phyloP scores from a whole-genome alignment of 2,888 invertebrate genomes.

The Steromphala cineraria region DNA sequence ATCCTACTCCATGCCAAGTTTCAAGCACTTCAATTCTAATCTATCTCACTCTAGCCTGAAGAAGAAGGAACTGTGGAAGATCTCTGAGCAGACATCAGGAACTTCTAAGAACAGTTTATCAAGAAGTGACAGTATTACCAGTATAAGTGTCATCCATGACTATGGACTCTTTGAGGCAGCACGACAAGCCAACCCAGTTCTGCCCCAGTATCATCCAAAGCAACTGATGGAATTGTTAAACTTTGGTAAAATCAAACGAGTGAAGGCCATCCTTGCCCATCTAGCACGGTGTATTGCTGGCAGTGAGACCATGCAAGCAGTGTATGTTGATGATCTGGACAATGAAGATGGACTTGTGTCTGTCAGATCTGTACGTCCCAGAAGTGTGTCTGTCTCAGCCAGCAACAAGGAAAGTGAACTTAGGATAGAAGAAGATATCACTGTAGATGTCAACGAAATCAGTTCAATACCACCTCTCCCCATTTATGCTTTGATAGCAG shows the following conservation, averaged over 20 bases:
- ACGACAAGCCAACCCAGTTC: slow-evolving; percentile 95
- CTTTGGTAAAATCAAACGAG: slow-evolving; percentile 96
- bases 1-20: slow-evolving; percentile 62
- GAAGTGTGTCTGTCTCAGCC: slow-evolving; percentile 45
- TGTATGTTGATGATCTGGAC: slow-evolving; percentile 49
- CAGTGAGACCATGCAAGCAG: slow-evolving; percentile 48
- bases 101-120: slow-evolving; percentile 39
- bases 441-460: slow-evolving; percentile 84
- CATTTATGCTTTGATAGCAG: slow-evolving; percentile 94
- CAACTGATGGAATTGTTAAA: slow-evolving; percentile 98
- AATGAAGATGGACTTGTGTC: slow-evolving; percentile 43
- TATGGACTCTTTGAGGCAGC: slow-evolving; percentile 93
- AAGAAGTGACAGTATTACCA: slow-evolving; percentile 65
- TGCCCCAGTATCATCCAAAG: slow-evolving; percentile 99
- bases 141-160: slow-evolving; percentile 70
- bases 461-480: slow-evolving; percentile 98
- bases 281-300: slow-evolving; percentile 85
- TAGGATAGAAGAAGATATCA: slow-evolving; percentile 3
- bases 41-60: slow-evolving; percentile 1
- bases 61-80: slow-evolving; percentile 35
- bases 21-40: slow-evolving; percentile 42
- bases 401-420: slow-evolving; percentile 34
- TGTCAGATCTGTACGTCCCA: slow-evolving; percentile 38
- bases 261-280: slow-evolving; percentile 97
- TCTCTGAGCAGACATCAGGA: slow-evolving; percentile 34